phyloP scores from a whole-genome alignment of 2,888 invertebrate genomes.

The Protonemura montana region DNA sequence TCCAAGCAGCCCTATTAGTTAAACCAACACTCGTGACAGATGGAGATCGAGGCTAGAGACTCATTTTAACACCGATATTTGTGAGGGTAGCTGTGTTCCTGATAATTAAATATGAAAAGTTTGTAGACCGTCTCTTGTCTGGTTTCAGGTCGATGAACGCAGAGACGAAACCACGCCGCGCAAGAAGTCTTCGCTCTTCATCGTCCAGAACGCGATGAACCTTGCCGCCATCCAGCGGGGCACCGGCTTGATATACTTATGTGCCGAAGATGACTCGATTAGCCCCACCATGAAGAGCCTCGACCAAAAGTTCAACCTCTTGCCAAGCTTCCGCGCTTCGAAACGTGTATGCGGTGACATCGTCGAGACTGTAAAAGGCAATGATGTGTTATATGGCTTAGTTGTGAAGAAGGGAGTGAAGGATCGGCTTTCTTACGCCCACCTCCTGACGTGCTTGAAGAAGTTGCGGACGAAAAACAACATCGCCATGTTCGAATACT shows the following conservation, averaged over 20 bases:
- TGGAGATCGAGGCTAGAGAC: too few relatives aligned
- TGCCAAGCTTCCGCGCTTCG: neutral
- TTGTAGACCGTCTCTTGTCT: neutral
- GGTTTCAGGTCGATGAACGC: neutral
- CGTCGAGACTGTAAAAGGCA: neutral
- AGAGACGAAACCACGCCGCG: neutral
- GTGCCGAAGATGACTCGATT: neutral
- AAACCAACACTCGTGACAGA: too few relatives aligned
- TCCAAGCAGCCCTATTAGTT: too few relatives aligned
- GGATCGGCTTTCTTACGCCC: neutral
- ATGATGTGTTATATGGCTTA: conserved; percentile 8
- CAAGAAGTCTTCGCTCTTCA: neutral
- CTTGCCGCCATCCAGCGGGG: conserved; percentile 8
- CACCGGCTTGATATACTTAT: conserved; percentile 20
- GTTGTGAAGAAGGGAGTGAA: neutral
- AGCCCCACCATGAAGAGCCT: neutral
- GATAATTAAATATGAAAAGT: too few relatives aligned
- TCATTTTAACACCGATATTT: too few relatives aligned
- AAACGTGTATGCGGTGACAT: neutral
- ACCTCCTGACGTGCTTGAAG: neutral
- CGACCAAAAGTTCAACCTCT: neutral
- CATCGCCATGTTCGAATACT: neutral
- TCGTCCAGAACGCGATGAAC: neutral
- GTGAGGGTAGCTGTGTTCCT: too few relatives aligned
- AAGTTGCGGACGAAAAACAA: neutral